Evolutionary conservation across 1,140 invertebrate species (phyloP).

Genomic region (Bombus confusus): DNA sequence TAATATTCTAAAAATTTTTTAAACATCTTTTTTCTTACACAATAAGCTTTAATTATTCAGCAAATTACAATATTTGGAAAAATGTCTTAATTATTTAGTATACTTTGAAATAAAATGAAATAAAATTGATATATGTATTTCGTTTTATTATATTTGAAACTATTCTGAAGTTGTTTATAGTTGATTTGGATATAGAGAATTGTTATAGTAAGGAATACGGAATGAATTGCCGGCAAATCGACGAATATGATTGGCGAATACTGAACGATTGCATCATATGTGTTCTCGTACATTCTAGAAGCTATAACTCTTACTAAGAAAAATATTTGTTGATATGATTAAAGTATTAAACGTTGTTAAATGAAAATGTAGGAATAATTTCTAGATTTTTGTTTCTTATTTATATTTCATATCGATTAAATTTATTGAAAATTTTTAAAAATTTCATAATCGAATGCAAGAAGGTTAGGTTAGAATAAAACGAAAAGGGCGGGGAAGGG

Average conservation of each 20-base stretch:
- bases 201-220: too few species aligned
- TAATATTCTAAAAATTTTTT: background rate
- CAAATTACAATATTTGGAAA: background rate
- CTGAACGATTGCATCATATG: constrained; percentile 50
- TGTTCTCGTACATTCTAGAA: constrained; percentile 57
- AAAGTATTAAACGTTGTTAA: background rate
- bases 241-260: constrained; percentile 12
- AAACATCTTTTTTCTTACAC: background rate
- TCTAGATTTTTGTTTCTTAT: background rate
- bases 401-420: background rate
- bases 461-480: constrained; percentile 39
- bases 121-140: background rate
- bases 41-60: background rate
- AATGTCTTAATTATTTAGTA: background rate
- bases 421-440: background rate
- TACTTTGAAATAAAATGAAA: background rate
- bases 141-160: background rate
- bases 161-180: too few species aligned
- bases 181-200: background rate
- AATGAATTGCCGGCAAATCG: background rate
- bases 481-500: too few species aligned
- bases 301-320: background rate
- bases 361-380: background rate
- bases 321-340: background rate
- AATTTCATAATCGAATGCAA: background rate